A percentile compares a stretch with the other conserved stretches of the same genome.
Conservation (phyloP, 2,797 vertebrate species). For the Aythya fuligula region DNA sequence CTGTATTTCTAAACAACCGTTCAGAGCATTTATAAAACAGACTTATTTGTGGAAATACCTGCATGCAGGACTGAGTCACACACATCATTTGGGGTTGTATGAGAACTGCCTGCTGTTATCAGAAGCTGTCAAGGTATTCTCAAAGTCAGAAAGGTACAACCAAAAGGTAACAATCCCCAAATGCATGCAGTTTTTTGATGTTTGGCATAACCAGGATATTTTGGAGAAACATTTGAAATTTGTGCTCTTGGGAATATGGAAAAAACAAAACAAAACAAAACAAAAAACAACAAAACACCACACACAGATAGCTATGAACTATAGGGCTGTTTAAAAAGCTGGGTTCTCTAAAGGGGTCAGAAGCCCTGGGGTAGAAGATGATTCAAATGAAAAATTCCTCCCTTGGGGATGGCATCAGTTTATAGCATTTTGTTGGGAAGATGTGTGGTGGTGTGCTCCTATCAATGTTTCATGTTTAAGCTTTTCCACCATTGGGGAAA, state of each 20-base stretch:
- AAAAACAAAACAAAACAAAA: background rate
- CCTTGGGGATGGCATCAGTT: background rate
- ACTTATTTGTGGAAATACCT: background rate
- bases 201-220: background rate
- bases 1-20: background rate
- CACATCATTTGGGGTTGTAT: background rate
- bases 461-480: background rate
- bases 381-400: background rate
- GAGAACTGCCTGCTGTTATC: background rate
- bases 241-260: background rate
- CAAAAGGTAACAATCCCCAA: constrained; percentile 3
- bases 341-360: background rate
- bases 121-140: background rate
- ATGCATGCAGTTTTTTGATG: background rate
- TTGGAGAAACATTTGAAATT: background rate
- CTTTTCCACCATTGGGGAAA: background rate
- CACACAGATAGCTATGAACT: background rate
- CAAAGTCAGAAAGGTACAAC: background rate
- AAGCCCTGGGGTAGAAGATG: background rate
- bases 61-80: background rate
- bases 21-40: background rate
- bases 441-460: background rate
- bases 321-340: background rate
- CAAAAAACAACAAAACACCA: background rate
- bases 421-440: background rate